phyloP scores from a whole-genome alignment of 1,140 invertebrate genomes.

The Eulimnadia texana region DNA sequence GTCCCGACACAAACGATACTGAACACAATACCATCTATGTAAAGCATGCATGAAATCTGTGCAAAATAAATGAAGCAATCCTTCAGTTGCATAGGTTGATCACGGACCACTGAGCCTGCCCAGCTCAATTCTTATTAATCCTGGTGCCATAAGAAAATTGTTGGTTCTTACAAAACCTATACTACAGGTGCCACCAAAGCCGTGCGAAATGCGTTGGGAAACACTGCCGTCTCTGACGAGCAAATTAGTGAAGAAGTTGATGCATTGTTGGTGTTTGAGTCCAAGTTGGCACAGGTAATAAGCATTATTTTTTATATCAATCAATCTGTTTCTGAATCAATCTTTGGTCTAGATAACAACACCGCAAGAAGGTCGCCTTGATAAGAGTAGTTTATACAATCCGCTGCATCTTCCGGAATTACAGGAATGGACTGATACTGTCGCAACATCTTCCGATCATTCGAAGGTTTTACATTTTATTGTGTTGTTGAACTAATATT shows the following conservation, averaged over 20 bases:
- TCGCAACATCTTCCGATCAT: too few species aligned
- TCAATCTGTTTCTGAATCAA: too few species aligned
- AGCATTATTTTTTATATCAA: too few species aligned
- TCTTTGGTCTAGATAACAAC: too few species aligned
- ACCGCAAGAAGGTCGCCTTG: too few species aligned
- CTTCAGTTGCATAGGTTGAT: slow-evolving; percentile 16
- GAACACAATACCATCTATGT: slow-evolving; percentile 24
- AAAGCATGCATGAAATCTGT: too few species aligned
- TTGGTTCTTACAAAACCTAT: slow-evolving; percentile 9
- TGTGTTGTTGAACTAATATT: too few species aligned
- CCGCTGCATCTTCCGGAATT: too few species aligned
- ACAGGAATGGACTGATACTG: too few species aligned
- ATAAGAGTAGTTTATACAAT: too few species aligned
- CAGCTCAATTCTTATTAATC: slow-evolving; percentile 11
- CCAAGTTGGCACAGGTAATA: slow-evolving; percentile 32
- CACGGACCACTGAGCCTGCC: slow-evolving; percentile 9
- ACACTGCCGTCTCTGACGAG: background rate
- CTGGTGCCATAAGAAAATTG: slow-evolving; percentile 1
- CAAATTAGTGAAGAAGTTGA: slow-evolving; percentile 23
- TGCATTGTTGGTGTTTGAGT: slow-evolving; percentile 31
- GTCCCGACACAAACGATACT: slow-evolving; percentile 26
- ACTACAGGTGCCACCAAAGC: slow-evolving; percentile 15
- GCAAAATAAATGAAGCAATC: background rate
- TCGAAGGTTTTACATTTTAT: too few species aligned
- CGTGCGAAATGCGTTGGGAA: background rate